phyloP scores from a whole-genome alignment of 2,113 vertebrate genomes.

The Oncorhynchus clarkii region DNA sequence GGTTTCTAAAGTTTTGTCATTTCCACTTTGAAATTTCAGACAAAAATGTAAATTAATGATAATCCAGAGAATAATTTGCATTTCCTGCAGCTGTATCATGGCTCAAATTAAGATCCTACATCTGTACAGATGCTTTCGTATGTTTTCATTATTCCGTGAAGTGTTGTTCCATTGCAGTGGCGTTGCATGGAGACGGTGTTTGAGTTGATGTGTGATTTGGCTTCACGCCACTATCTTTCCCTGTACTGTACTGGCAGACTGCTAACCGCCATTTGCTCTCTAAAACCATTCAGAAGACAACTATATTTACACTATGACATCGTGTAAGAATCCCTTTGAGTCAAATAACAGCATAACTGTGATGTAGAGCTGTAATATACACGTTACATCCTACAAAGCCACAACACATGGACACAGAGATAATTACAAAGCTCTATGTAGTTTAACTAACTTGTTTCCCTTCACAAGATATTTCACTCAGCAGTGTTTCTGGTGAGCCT shows the following conservation, averaged over 20 bases:
- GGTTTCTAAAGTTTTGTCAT: too few species aligned
- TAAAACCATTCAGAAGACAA: background rate
- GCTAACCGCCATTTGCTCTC: background rate
- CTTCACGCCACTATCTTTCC: slow-evolving; percentile 1
- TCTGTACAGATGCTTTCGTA: background rate
- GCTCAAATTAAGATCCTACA: too few species aligned
- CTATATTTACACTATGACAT: background rate
- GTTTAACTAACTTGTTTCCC: background rate
- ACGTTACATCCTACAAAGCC: background rate
- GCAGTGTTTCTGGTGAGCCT: background rate
- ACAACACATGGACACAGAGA: background rate
- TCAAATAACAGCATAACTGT: background rate
- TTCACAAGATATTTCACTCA: background rate
- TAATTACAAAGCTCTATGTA: background rate
- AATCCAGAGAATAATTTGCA: too few species aligned
- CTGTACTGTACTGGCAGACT: background rate
- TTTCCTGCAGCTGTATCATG: too few species aligned
- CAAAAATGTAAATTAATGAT: too few species aligned
- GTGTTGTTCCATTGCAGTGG: slow-evolving; percentile 12
- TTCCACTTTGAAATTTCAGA: too few species aligned
- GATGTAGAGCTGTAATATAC: background rate
- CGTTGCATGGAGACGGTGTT: background rate
- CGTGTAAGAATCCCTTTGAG: background rate
- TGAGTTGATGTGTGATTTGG: background rate
- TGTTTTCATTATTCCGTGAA: background rate